Evolutionary conservation across 2,888 invertebrate genomes (phyloP).

Genomic region (Andrena bucephala): DNA sequence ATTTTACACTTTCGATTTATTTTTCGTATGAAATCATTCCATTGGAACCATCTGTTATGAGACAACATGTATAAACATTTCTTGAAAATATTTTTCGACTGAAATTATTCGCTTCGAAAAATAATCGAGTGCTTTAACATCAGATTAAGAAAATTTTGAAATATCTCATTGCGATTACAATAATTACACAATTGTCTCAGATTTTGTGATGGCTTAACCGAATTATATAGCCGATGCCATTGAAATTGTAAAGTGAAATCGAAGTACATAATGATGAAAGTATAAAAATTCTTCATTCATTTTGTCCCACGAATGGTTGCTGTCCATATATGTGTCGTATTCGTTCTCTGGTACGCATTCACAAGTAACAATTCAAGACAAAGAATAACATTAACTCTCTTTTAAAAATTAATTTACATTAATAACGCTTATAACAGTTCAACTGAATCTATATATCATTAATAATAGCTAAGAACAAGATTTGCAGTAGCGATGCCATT

Average conservation of each 20-base stretch:
- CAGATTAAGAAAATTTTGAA: slow-evolving; percentile 40
- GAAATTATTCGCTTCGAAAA: background rate
- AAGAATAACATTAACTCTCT: slow-evolving; percentile 20
- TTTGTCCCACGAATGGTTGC: slow-evolving; percentile 6
- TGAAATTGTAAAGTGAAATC: slow-evolving; percentile 15
- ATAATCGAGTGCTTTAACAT: background rate
- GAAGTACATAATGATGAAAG: slow-evolving; percentile 19
- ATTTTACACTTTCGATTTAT: no score
- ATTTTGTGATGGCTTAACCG: slow-evolving; percentile 8
- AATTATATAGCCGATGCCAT: slow-evolving; percentile 20
- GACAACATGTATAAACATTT: slow-evolving; percentile 31
- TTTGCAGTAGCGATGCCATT: slow-evolving; percentile 31
- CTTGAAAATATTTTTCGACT: slow-evolving; percentile 6
- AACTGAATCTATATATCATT: slow-evolving; percentile 41
- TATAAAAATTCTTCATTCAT: slow-evolving; percentile 21
- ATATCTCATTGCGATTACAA: slow-evolving; percentile 22
- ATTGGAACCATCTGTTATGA: no score
- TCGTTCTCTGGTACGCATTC: slow-evolving; percentile 6
- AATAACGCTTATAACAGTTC: slow-evolving; percentile 38
- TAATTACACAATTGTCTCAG: slow-evolving; percentile 29
- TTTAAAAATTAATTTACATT: slow-evolving; percentile 50
- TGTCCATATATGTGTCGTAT: slow-evolving; percentile 21
- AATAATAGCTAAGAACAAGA: slow-evolving; percentile 34
- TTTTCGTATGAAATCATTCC: no score
- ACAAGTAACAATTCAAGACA: slow-evolving; percentile 31